Base-by-base conservation (phyloP, 2,888 invertebrate genomes). In the Pegoplata infirma region DNA sequence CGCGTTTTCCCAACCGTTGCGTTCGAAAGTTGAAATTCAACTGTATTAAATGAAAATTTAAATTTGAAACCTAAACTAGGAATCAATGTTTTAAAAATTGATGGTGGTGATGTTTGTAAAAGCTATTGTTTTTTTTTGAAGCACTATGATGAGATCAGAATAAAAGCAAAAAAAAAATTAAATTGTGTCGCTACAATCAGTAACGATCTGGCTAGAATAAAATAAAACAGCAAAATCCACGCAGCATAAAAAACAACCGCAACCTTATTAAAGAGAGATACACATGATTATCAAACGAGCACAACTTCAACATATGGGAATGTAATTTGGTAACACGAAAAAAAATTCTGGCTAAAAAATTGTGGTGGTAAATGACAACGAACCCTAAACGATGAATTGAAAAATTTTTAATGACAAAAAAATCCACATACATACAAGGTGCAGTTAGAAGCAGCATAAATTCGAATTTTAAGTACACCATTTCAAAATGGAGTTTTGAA, bases 181-280 rank as follows among this genome's bases (percentile, higher is more conserved):
- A 73, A 69, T 58, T 73, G 47, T 69, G 67, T 79, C 79, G 75
- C 56, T 75, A 63, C 47, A 75, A 79, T 79, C 75, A 68, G 71
- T 53, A 56, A 53, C 46, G 53, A 79, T 79, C 79, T 79, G 23
- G 23, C 23, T 61, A 49, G 16, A 78, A 73, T 63, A 21, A 10
- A n/a, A n/a, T n/a, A n/a, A n/a, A 19, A 49, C 36, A 55, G 47
- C 51, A 40, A 59, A 58, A 66, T 58, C 66, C 71, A 79, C 46
- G 46, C 71, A 75, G 75, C 71, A 75, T 79, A 66, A 72, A 67
- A 67, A 75, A 53, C n/a, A 75, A 79, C 66, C 67, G 79, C 63
- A 75, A 75, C 47, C 61, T 56, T 69, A 28, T 44, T 44, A 49
- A 32, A n/a, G n/a, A n/a, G n/a, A n/a, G 59, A 72, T 28, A 40